Conservation (phyloP, 2,113 vertebrate species). For the Microcebus tavaratra region DNA sequence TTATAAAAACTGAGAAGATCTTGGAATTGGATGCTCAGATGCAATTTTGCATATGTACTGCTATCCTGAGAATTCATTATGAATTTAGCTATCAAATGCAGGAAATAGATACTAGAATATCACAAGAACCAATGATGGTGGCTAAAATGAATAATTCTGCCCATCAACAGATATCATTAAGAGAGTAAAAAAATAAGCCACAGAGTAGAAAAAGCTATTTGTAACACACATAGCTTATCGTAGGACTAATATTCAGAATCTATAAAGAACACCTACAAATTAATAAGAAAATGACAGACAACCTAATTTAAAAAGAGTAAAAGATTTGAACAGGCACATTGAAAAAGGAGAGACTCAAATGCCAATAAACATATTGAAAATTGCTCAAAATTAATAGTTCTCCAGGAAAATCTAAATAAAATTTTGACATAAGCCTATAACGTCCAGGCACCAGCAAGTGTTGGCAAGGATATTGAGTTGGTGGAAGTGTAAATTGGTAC, state of each 20-base stretch:
- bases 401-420: not conserved
- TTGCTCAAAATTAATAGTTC: constrained; percentile 15
- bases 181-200: not conserved
- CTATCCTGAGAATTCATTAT: not conserved
- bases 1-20: not conserved
- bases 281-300: not conserved
- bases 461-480: not conserved
- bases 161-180: not conserved
- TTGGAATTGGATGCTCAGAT: not conserved
- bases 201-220: not conserved
- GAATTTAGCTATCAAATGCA: not conserved
- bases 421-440: not conserved
- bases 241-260: not conserved
- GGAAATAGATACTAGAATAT: not conserved
- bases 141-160: not conserved
- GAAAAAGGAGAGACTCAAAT: not conserved
- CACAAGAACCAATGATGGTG: not conserved
- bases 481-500: not conserved
- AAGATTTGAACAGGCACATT: not conserved
- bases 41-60: not conserved
- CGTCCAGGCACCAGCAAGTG: not conserved
- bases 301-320: not conserved
- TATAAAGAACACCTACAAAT: not conserved
- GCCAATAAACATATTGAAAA: not conserved
- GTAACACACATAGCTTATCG: not conserved